phyloP scores from a whole-genome alignment of 2,888 invertebrate species.

The Fragum whitleyi region DNA sequence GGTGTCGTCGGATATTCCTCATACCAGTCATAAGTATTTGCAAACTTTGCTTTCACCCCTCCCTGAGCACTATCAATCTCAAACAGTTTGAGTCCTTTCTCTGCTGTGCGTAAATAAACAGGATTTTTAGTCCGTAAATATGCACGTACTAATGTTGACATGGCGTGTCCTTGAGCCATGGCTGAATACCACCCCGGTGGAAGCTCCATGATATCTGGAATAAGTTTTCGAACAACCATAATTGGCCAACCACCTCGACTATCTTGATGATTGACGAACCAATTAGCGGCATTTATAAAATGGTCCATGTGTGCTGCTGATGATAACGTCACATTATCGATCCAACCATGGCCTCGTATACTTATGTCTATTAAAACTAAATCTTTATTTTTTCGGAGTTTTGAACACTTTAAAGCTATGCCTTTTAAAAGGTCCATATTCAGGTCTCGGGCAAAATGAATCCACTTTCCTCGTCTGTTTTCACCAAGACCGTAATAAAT shows the following conservation, averaged over 20 bases:
- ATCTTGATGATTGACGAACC: constrained; percentile 96
- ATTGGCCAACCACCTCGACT: constrained; percentile 96
- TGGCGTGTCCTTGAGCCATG: constrained; percentile 98
- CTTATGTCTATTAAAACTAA: constrained; percentile 75
- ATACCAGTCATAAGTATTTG: constrained; percentile 96
- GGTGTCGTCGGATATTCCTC: constrained; percentile 99
- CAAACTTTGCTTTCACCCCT: constrained; percentile 87
- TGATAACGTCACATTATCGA: constrained; percentile 82
- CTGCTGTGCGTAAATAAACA: constrained; percentile 93
- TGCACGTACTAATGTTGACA: constrained; percentile 97
- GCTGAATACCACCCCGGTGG: constrained; percentile 97
- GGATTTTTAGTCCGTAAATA: constrained; percentile 89
- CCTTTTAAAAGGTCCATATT: constrained; percentile 97
- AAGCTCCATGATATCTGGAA: constrained; percentile 86
- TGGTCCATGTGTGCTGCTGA: constrained; percentile 95
- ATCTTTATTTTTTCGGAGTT: constrained; percentile 71
- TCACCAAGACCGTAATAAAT: constrained; percentile 93
- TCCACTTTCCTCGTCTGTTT: constrained; percentile 87
- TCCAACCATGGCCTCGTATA: constrained; percentile 81
- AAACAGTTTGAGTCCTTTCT: constrained; percentile 92
- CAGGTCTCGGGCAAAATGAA: constrained; percentile 93
- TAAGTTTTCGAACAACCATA: constrained; percentile 88
- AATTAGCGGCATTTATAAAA: constrained; percentile 96
- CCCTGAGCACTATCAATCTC: constrained; percentile 81
- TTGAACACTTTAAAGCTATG: constrained; percentile 85